Percentiles rank a stretch among this genome's conserved stretches.
phyloP scores from a whole-genome alignment of 2,888 invertebrate genomes.

The Sericinus montela region DNA sequence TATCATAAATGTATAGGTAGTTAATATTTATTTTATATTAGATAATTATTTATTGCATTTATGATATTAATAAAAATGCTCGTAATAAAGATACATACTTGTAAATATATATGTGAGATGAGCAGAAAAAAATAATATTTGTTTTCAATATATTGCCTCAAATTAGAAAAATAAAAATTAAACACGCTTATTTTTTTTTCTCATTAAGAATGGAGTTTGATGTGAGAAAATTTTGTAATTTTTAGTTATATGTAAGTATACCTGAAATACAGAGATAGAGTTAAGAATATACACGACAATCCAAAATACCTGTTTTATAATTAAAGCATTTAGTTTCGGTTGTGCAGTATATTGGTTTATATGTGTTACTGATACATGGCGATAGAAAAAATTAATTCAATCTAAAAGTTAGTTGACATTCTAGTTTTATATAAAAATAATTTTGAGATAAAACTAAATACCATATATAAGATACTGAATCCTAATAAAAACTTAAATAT shows the following conservation, averaged over 20 bases:
- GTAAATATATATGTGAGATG: too few relatives aligned
- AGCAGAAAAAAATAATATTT: background rate
- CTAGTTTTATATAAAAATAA: too few relatives aligned
- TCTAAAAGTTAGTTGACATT: too few relatives aligned
- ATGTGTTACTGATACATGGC: conserved; percentile 20
- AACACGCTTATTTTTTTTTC: too few relatives aligned
- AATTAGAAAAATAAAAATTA: background rate
- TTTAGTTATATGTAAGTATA: conserved; percentile 53
- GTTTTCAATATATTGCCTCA: background rate
- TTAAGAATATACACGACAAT: conserved; percentile 56
- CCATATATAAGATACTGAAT: too few relatives aligned
- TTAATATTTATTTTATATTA: too few relatives aligned
- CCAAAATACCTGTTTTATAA: conserved; percentile 75
- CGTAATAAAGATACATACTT: too few relatives aligned
- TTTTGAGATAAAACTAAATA: too few relatives aligned
- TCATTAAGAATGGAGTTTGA: conserved; percentile 16
- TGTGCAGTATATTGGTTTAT: conserved; percentile 44
- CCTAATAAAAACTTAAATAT: too few relatives aligned
- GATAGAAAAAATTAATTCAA: too few relatives aligned
- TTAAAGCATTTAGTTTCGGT: conserved; percentile 75
- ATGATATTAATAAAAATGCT: too few relatives aligned
- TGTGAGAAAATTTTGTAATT: conserved; percentile 29
- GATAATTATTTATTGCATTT: too few relatives aligned
- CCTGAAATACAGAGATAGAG: conserved; percentile 47
- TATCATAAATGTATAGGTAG: background rate